Base-by-base conservation (phyloP, 2,888 invertebrate genomes). In the Alcis repandata region DNA sequence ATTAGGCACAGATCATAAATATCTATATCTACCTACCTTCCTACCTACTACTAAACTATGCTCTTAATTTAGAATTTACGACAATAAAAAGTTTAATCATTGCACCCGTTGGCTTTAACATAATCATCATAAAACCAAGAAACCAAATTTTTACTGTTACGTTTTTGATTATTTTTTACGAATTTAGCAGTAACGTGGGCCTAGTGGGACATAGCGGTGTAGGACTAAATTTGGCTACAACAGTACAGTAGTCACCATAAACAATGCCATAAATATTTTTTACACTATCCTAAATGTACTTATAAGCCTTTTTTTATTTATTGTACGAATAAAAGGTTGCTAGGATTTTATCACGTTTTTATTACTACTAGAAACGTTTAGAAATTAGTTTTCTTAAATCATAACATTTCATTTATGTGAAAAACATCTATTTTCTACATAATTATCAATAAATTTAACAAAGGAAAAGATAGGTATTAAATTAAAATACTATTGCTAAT, bases 191-290 rank as follows among this genome's bases (percentile, higher is more conserved):
- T 45, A 45, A 70, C 70, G 77, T 77, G 65, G 75, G 77, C 74
- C 67, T 58, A 70, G 38, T 70, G 17, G 72, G 64, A 52, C 73
- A 67, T 76, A 80, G 76, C 79, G 75, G 79, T 66, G 15, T 22
- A 51, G 13, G n/a, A 22, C 57, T 51, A 59, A 70, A 65, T 56
- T 22, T 36, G 52, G 52, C 3, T 40, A 53, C 9, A 22, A 53
- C 9, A 22, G 9, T 41, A 27, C 36, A 51, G 20, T 51, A 20
- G 36, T 9, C n/a, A 38, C 20, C 19, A 36, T 36, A 51, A 19
- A 20, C 15, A 32, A 36, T 20, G 13, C n/a, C 17, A n/a, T 10
- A 48, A 27, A 51, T 51, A 9, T 19, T 17, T 6, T 19, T 40
- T 27, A 19, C 19, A 46, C 32, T 54, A 13, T n/a, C 40, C 33